Percentiles rank a stretch among this genome's conserved stretches.
These are phyloP conservation scores for Taurulus bubalis DNA, from an alignment of 2,113 vertebrate species.

Conservation along the genomic window DNA sequence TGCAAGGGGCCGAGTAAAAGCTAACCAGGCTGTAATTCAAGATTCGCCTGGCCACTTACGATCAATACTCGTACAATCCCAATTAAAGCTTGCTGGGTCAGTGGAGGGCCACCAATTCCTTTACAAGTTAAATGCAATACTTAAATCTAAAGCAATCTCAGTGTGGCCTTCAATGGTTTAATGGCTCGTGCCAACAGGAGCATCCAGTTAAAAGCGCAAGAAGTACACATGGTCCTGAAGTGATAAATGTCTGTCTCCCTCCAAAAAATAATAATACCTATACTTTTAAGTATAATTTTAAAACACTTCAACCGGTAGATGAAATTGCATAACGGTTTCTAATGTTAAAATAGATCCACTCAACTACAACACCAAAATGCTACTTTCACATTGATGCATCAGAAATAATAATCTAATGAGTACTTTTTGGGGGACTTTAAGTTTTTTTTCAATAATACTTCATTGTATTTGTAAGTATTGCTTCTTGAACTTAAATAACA, in stretches of 20 bases:
- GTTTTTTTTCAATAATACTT: neutral
- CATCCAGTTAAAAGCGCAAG: conserved; percentile 74
- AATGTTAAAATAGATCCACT: neutral
- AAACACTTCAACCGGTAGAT: neutral
- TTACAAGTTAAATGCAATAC: conserved; percentile 85
- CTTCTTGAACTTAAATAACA: conserved; percentile 5
- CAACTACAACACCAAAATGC: neutral
- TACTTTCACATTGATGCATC: neutral
- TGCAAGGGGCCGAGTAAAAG: conserved; percentile 75
- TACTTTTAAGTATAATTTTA: neutral
- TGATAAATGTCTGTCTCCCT: conserved; percentile 31
- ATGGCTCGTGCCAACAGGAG: conserved; percentile 75
- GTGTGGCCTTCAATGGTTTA: conserved; percentile 83
- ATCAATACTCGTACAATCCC: conserved; percentile 86
- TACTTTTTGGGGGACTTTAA: no score
- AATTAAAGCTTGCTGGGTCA: conserved; percentile 86
- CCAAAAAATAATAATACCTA: neutral
- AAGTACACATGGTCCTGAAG: conserved; percentile 52
- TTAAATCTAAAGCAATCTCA: conserved; percentile 80
- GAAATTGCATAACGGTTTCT: no score
- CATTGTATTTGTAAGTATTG: conserved; percentile 1
- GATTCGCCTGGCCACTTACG: conserved; percentile 74
- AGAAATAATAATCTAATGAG: neutral
- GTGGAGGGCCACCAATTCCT: conserved; percentile 82
- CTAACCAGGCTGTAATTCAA: conserved; percentile 85